phyloP scores from a whole-genome alignment of 2,113 vertebrate genomes.

The Abramis brama region DNA sequence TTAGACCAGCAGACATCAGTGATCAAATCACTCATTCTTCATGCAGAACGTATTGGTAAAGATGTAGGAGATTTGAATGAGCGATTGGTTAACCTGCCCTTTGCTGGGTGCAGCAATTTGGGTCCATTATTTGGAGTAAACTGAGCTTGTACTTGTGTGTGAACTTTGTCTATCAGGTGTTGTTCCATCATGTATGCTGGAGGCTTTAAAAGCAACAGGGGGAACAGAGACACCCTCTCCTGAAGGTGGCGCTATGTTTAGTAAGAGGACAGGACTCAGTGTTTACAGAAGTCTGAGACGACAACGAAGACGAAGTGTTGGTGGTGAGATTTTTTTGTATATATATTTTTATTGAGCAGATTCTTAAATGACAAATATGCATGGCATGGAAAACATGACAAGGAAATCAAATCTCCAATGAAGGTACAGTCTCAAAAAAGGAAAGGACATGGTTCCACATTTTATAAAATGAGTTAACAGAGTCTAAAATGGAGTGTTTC shows the following conservation, averaged over 20 bases:
- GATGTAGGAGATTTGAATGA: background rate
- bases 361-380: too few species aligned
- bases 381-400: too few species aligned
- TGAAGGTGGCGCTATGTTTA: constrained; percentile 46
- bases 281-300: constrained; percentile 58
- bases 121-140: background rate
- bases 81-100: background rate
- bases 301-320: constrained; percentile 61
- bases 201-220: constrained; percentile 4
- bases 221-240: constrained; percentile 27
- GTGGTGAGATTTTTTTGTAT: constrained; percentile 49
- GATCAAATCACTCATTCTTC: constrained; percentile 62
- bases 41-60: constrained; percentile 67
- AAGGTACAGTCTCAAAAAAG: too few species aligned
- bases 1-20: constrained; percentile 64
- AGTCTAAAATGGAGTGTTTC: background rate
- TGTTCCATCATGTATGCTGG: constrained; percentile 47
- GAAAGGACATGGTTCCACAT: background rate
- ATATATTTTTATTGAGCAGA: too few species aligned
- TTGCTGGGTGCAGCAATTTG: background rate
- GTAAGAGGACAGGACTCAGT: constrained; percentile 51
- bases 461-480: background rate
- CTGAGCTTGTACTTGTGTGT: background rate
- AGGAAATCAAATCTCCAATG: too few species aligned
- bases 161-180: constrained; percentile 44